Base-by-base conservation (phyloP, 2,113 vertebrate species). In the Spea bombifrons region DNA sequence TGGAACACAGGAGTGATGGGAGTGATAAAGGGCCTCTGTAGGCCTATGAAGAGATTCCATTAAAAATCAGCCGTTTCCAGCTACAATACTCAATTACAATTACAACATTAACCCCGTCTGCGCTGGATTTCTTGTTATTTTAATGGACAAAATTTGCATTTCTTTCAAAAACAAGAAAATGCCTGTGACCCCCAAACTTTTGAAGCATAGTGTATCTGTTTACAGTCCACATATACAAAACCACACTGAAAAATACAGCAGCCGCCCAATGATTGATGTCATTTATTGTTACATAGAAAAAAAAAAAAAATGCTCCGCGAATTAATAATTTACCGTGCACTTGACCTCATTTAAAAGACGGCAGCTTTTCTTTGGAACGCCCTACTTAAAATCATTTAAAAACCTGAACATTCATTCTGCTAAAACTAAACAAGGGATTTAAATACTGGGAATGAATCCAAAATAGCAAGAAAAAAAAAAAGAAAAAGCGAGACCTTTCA, bases 321-420 rank as follows among this genome's bases (percentile, higher is more conserved):
- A 78, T 78, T 4, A 71, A 78, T 71, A 17, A 78, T 71, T 78
- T 52, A 65, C 43, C 10, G 57, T 8, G 3, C 57, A 78, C 68
- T 78, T 71, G 68, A 78, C 57, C 76, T 71, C 67, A 64, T 78
- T 71, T 71, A 52, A 71, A 13, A 71, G 52, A 48, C 13, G 7
- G 8, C 9, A 12, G 53, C 57, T 30, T 30, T 64, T 53, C 71
- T 64, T 78, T 64, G 15, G 12, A 78, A 71, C 10, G 43, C 46
- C 15, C n/a, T 69, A 43, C 66, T 76, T 55, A 76, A 76, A 53
- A 45, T 52, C 55, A 17, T 50, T 57, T 76, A 45, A 53, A 47
- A 68, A 45, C 61, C 52, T 63, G 63, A 77, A 61, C 45, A 63
- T 76, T 46, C 46, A 63, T 59, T 44, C 44, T 71, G 30, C 43